These are phyloP conservation scores for Cephalopachus bancanus DNA, from an alignment of 2,797 vertebrate genomes.

Conservation along the genomic window DNA sequence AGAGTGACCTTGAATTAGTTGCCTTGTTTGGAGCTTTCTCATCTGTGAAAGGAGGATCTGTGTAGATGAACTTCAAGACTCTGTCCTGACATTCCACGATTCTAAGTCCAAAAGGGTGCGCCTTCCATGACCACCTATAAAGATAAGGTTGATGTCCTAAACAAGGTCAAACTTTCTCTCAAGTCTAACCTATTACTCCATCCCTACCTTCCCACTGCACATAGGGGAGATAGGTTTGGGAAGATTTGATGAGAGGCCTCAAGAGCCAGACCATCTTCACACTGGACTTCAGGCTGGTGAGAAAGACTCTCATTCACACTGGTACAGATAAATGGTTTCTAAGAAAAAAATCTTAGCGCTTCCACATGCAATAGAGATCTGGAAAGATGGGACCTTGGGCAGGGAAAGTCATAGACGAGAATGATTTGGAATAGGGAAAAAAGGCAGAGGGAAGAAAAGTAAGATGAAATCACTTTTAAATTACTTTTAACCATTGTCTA, in stretches of 20 bases:
- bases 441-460: neutral
- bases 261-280: neutral
- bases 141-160: neutral
- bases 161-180: neutral
- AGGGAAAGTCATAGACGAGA: neutral
- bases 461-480: constrained; percentile 58
- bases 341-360: neutral
- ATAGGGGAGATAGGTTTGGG: neutral
- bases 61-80: neutral
- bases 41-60: neutral
- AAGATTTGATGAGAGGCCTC: neutral
- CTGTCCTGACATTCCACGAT: neutral
- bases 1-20: neutral
- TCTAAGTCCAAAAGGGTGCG: neutral
- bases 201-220: neutral
- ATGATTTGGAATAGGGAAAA: neutral
- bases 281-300: neutral
- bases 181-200: neutral
- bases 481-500: constrained; percentile 56
- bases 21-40: neutral
- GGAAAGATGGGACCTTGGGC: neutral
- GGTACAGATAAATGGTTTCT: neutral
- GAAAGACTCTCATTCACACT: neutral
- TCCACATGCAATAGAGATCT: neutral
- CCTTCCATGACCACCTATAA: neutral